phyloP scores from a whole-genome alignment of 2,797 vertebrate genomes.

The Macropus fuliginosus region DNA sequence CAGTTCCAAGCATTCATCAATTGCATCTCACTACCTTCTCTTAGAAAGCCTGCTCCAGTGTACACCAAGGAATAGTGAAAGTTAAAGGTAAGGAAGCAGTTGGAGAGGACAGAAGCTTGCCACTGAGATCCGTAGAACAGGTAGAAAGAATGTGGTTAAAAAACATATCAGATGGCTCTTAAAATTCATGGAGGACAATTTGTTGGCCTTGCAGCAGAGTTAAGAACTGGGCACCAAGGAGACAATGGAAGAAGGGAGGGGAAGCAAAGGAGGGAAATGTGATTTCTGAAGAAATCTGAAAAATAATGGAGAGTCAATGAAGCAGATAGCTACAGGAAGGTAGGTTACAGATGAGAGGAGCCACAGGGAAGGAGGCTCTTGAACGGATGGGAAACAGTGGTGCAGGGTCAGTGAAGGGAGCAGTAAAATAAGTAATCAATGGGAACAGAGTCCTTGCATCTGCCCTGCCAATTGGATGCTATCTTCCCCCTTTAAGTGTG shows the following conservation, averaged over 20 bases:
- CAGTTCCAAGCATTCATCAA: slow-evolving; percentile 43
- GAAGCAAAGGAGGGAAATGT: background rate
- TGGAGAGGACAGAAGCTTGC: background rate
- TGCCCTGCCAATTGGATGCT: background rate
- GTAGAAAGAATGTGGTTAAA: background rate
- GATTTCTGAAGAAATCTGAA: background rate
- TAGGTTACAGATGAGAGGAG: background rate
- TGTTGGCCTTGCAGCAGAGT: background rate
- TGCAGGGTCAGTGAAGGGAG: background rate
- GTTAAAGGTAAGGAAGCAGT: background rate
- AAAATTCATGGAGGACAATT: background rate
- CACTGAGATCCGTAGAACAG: background rate
- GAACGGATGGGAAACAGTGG: background rate
- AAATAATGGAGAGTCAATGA: background rate
- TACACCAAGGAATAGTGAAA: background rate
- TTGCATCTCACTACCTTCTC: slow-evolving; percentile 8
- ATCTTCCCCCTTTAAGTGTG: background rate
- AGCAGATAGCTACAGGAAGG: background rate
- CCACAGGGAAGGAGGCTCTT: background rate
- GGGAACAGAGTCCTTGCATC: background rate
- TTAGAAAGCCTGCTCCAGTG: background rate
- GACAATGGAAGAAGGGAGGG: background rate
- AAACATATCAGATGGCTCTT: background rate
- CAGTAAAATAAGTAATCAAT: background rate
- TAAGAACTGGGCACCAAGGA: background rate